Evolutionary conservation across 2,797 vertebrate genomes (phyloP), one percentile per base, ranked within the genome.

Genomic region (Sebastes wilsoni): DNA sequence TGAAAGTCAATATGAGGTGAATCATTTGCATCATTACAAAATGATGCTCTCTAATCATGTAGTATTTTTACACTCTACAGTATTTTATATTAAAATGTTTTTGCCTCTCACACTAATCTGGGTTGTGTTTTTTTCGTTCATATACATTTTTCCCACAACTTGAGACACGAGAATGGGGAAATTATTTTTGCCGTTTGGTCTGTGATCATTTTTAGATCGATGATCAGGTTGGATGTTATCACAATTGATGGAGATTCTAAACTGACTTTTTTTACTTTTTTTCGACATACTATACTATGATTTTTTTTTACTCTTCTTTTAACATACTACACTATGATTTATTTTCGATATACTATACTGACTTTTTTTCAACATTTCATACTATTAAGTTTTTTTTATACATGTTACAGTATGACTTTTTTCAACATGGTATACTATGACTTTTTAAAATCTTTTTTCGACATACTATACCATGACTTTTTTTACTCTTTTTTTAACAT

Each of bases 21-120:
- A 67, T 75, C 6, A 67, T 38, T 66, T 75, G 12, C 25, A 61
- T 81, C 46, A 22, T 62, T 73, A 38, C 36, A 76, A 73, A 83
- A 60, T 18, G 1, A 76, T 54, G 20, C 22, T 55, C 10, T 75
- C 10, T 77, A 16, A 72, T 81, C 60, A 58, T 81, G 59, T 80
- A 64, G 61, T 65, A 16, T 36, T 74, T 56, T 84, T 56, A 75
- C 64, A 28, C 71, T 77, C 36, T 30, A 2, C 9, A 66, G 4
- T 85, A 76, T 87, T 88, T 87, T 88, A 77, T 86, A 89, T 86
- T 88, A 90, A 89, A 90, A 80, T 58, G 16, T 80, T 69, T 79
- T 78, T 87, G 49, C 30, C 13, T 59, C 62, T n/a, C 3, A n/a
- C 3, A n/a, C 2, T 64, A 4, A 14, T 69, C 16, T 72, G 7